A percentile compares a stretch with the other conserved stretches of the same genome.
Conservation (phyloP, 23 tunicate species). For the Trididemnum clinides region DNA sequence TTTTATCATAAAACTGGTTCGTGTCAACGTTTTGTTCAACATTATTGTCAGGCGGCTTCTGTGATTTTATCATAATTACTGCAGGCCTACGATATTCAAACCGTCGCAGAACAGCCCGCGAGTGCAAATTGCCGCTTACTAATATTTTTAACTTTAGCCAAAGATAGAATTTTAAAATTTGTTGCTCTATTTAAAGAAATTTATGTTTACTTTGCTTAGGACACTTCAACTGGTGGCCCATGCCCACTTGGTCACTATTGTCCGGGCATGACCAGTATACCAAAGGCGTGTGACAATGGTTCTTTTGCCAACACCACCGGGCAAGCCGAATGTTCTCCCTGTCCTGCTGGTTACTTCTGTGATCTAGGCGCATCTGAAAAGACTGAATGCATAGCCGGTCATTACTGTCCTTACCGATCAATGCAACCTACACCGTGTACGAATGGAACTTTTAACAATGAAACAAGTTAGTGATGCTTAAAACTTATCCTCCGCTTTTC, state of each 20-base stretch:
- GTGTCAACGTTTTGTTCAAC: no score
- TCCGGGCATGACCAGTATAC: slow-evolving; percentile 36
- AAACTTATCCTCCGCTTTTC: background rate
- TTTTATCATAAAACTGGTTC: background rate
- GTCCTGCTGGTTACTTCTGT: slow-evolving; percentile 90
- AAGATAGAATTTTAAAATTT: no score
- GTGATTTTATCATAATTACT: no score
- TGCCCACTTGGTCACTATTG: slow-evolving; percentile 90
- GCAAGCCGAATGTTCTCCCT: slow-evolving; percentile 38
- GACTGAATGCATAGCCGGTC: slow-evolving; percentile 65
- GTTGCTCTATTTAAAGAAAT: no score
- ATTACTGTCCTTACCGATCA: slow-evolving; percentile 64
- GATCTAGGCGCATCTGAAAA: slow-evolving; percentile 47
- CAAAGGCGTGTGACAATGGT: slow-evolving; percentile 59
- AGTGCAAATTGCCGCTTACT: no score
- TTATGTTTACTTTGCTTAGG: background rate
- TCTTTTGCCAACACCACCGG: slow-evolving; percentile 58
- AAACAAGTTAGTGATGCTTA: slow-evolving; percentile 72
- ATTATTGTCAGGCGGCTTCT: background rate
- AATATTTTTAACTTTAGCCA: no score
- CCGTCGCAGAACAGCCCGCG: no score
- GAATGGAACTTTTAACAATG: slow-evolving; percentile 86
- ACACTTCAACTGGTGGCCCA: slow-evolving; percentile 68
- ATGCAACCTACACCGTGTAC: slow-evolving; percentile 57
- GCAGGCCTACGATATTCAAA: no score